Evolutionary conservation across 1,140 invertebrate species (phyloP), one percentile per base, ranked within the genome.

Genomic region (Patella vulgata): DNA sequence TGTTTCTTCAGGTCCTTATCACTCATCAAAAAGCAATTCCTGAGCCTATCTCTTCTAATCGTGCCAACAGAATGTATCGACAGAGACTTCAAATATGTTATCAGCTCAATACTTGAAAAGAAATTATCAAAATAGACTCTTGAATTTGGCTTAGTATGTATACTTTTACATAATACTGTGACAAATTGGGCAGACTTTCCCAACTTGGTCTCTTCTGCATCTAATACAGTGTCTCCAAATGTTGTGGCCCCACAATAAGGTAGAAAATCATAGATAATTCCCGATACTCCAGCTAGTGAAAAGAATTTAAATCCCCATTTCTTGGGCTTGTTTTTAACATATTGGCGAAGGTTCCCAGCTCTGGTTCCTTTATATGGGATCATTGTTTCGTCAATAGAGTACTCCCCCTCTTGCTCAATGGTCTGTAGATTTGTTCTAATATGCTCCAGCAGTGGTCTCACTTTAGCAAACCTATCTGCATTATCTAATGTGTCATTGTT

Each of bases 311-410:
- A 70, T 3, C 74, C 70, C 71, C 69, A 73, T 57, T 66, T 63
- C 12, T 77, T 40, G 1, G 63, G 71, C 51, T 67, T 68, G 3
- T 40, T 31, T 30, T 39, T 30, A 6, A 63, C 50, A 33, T 64
- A 62, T 31, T 67, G 55, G 36, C 57, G 39, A 3, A 56, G n/a
- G 12, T 25, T 25, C 33, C 33, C 33, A 67, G 67, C 71, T 70
- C 77, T 77, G 63, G 47, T 68, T 8, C 79, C 78, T 77, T 84
- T 85, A 28, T 80, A 84, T 9, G 84, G 72, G 67, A 85, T 79
- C 71, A 52, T 46, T 8, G 63, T 70, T 59, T 70, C 66, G 30
- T 71, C 66, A 1, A 69, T 33, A 19, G 48, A 46, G 14, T 62
- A 19, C 21, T 65, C 23, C 31, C 66, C 61, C 25, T 62, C 54